Conservation (phyloP, 2,888 invertebrate species). For the Dorcus parallelipipedus region DNA sequence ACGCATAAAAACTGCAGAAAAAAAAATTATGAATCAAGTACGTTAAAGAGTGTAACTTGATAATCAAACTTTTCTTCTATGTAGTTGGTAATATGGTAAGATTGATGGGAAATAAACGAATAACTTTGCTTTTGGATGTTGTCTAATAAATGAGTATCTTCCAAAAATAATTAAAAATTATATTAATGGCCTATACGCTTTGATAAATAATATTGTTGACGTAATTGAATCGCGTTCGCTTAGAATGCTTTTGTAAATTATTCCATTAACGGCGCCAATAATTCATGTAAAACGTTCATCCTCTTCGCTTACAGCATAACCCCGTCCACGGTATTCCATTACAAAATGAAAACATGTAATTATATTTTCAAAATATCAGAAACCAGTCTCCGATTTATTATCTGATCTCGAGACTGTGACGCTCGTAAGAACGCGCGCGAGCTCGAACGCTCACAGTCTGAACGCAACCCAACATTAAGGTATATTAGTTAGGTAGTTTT, state of each 20-base stretch:
- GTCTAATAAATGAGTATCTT: no score
- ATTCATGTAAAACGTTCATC: background rate
- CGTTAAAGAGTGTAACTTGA: no score
- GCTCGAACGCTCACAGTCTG: conserved; percentile 35
- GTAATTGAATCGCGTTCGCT: no score
- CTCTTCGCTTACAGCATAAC: conserved; percentile 23
- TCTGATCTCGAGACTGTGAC: conserved; percentile 45
- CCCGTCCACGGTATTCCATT: conserved; percentile 43
- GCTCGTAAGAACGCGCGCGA: conserved; percentile 1
- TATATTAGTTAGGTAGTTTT: conserved; percentile 49
- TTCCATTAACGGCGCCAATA: background rate
- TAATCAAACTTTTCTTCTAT: no score
- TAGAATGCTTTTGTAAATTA: background rate
- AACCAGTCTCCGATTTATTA: conserved; percentile 56
- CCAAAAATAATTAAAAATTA: no score
- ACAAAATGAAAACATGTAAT: conserved; percentile 47
- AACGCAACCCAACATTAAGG: conserved; percentile 42
- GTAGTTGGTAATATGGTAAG: no score
- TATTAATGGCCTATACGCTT: no score
- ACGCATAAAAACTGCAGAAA: no score
- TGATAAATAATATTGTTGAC: no score
- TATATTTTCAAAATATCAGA: conserved; percentile 49
- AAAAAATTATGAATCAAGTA: no score
- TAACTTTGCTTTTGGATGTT: no score
- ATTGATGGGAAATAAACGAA: no score